Evolutionary conservation across 2,888 invertebrate genomes (phyloP).

Genomic region (Hybos culiciformis): DNA sequence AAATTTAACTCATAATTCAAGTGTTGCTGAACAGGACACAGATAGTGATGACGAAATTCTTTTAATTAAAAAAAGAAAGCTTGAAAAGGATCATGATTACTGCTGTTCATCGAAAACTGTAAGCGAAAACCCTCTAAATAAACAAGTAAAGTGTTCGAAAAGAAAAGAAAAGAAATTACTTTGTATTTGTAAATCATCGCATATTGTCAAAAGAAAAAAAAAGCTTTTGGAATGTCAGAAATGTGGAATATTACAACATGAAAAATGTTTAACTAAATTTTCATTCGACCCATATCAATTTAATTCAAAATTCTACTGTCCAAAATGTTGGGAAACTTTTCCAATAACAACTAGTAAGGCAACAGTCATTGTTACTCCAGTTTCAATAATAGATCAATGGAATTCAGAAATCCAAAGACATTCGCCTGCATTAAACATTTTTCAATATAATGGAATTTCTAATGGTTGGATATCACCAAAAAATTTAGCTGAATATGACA

Average conservation of each 20-base stretch:
- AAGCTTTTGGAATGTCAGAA: slow-evolving; percentile 39
- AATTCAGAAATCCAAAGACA: slow-evolving; percentile 53
- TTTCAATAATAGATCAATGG: slow-evolving; percentile 57
- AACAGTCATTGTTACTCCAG: slow-evolving; percentile 60
- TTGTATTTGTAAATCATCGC: slow-evolving; percentile 33
- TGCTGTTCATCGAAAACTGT: slow-evolving; percentile 4
- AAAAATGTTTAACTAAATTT: slow-evolving; percentile 41
- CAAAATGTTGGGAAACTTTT: slow-evolving; percentile 45
- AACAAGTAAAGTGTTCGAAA: no score
- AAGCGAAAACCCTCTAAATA: slow-evolving; percentile 5
- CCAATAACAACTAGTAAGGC: slow-evolving; percentile 37
- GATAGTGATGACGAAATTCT: background rate
- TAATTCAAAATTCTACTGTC: slow-evolving; percentile 43
- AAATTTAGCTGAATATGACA: slow-evolving; percentile 47
- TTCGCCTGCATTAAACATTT: slow-evolving; percentile 38
- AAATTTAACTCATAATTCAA: background rate
- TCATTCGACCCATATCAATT: slow-evolving; percentile 17
- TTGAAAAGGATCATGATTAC: background rate
- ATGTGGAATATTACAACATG: slow-evolving; percentile 50
- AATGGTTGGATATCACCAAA: slow-evolving; percentile 39
- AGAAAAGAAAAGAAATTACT: slow-evolving; percentile 12
- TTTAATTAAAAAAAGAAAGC: background rate
- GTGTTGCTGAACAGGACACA: no score
- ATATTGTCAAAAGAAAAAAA: slow-evolving; percentile 5
- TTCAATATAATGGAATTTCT: slow-evolving; percentile 39